phyloP scores from a whole-genome alignment of 2,888 invertebrate species.

The Xestia rhomboidea region DNA sequence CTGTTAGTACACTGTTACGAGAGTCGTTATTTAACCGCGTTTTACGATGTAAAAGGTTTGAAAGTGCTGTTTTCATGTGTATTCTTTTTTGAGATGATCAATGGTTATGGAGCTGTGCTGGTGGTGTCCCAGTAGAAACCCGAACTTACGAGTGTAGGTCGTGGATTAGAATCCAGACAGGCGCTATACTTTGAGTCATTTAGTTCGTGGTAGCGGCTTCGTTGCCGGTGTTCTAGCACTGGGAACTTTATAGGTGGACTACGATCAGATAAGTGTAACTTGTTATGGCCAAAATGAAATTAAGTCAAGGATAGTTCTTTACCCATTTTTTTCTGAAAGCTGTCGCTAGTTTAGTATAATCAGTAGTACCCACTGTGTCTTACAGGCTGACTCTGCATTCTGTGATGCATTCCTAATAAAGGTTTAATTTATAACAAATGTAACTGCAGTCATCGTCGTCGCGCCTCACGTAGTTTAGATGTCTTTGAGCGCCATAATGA shows the following conservation, averaged over 20 bases:
- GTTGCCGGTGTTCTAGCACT: too few relatives aligned
- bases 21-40: conserved; percentile 6
- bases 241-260: too few relatives aligned
- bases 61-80: not conserved
- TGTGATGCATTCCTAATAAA: not conserved
- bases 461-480: not conserved
- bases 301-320: not conserved
- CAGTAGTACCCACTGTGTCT: not conserved
- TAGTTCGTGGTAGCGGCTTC: too few relatives aligned
- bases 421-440: not conserved
- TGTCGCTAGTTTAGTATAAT: not conserved
- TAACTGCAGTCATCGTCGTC: not conserved
- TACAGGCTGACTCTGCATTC: not conserved
- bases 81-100: not conserved
- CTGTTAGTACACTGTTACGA: conserved; percentile 14
- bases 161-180: too few relatives aligned
- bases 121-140: not conserved
- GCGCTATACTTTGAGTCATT: too few relatives aligned
- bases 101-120: not conserved
- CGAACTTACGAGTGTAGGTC: too few relatives aligned
- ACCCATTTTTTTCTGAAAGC: not conserved
- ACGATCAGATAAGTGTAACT: too few relatives aligned
- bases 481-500: not conserved
- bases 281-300: too few relatives aligned
- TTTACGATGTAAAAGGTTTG: conserved; percentile 29